Percentiles rank a stretch among this genome's conserved stretches.
Conservation (phyloP, 2,888 invertebrate species). For the Pyrgus malvae region DNA sequence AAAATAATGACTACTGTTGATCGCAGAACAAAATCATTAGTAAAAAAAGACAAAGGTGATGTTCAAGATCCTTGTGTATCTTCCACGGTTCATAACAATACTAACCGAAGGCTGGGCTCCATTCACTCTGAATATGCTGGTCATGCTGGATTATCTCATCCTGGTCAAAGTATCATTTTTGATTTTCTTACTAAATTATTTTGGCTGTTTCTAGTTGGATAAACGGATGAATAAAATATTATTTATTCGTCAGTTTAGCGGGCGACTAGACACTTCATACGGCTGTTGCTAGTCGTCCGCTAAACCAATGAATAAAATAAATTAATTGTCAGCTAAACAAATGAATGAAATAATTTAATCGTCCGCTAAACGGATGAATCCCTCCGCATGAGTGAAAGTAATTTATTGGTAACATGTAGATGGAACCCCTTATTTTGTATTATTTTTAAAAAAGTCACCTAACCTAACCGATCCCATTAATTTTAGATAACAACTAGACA, state of each 20-base stretch:
- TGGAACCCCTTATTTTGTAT: no score
- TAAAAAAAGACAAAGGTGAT: slow-evolving; percentile 53
- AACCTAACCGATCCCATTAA: no score
- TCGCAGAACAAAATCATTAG: slow-evolving; percentile 40
- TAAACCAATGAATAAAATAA: no score
- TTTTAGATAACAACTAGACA: no score
- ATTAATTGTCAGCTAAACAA: no score
- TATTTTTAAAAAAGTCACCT: no score
- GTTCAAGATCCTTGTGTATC: slow-evolving; percentile 70
- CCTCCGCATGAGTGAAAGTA: no score
- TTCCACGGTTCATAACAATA: slow-evolving; percentile 59
- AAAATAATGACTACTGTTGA: slow-evolving; percentile 42
- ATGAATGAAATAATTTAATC: no score
- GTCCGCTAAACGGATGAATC: no score
- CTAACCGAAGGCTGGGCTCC: slow-evolving; percentile 52
- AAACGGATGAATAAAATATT: neutral
- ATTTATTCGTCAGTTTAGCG: neutral
- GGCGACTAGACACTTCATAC: no score
- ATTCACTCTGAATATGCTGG: slow-evolving; percentile 52
- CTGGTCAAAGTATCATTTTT: slow-evolving; percentile 58
- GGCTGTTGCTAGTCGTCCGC: no score
- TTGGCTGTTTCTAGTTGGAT: neutral
- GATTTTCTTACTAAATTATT: slow-evolving; percentile 30
- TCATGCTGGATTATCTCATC: slow-evolving; percentile 55
- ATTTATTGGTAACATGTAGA: no score